These are phyloP conservation scores for Micropterix aruncella DNA, from an alignment of 2,888 invertebrate species.

Conservation along the genomic window DNA sequence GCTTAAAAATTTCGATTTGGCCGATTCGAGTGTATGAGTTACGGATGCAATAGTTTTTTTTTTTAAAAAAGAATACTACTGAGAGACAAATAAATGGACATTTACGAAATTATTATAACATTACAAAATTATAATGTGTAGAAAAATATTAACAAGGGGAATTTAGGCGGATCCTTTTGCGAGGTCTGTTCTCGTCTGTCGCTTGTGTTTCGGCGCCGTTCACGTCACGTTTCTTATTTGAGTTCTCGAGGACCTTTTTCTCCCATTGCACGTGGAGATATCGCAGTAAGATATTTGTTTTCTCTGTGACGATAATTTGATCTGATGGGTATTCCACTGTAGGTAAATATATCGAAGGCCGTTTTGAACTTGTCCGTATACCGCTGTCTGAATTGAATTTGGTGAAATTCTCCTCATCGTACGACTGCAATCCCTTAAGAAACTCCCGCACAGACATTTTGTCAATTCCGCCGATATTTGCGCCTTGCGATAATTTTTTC, in stretches of 20 bases:
- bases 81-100: too few relatives aligned
- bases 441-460: conserved; percentile 86
- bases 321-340: conserved; percentile 88
- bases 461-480: too few relatives aligned
- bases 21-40: too few relatives aligned
- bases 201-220: conserved; percentile 33
- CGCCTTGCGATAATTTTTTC: too few relatives aligned
- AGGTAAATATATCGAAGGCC: conserved; percentile 83
- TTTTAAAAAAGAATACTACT: too few relatives aligned
- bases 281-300: conserved; percentile 83
- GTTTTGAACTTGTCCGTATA: conserved; percentile 66
- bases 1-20: too few relatives aligned
- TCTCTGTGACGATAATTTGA: conserved; percentile 94
- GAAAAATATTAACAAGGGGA: too few relatives aligned
- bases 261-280: conserved; percentile 95
- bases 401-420: conserved; percentile 83
- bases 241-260: conserved; percentile 58
- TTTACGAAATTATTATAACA: too few relatives aligned
- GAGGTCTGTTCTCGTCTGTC: conserved; percentile 39
- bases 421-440: conserved; percentile 80
- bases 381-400: conserved; percentile 79
- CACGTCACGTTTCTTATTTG: conserved; percentile 47
- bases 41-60: too few relatives aligned
- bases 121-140: too few relatives aligned
- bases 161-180: conserved; percentile 45